Evolutionary conservation across 2,113 vertebrate genomes (phyloP).

Genomic region (Oncorhynchus masou): DNA sequence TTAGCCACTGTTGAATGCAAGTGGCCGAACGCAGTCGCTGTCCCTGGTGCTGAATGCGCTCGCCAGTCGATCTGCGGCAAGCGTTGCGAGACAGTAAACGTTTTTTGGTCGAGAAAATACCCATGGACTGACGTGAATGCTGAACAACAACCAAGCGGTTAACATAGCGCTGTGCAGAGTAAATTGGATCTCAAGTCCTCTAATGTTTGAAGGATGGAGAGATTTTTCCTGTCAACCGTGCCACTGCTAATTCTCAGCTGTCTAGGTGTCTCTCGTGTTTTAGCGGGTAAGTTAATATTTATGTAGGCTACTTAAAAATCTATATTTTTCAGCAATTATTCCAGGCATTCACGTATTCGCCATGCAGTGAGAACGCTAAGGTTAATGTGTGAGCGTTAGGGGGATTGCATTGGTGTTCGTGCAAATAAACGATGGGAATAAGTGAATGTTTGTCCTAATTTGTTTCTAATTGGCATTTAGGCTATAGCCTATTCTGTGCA

Average conservation of each 20-base stretch:
- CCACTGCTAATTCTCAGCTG: slow-evolving; percentile 66
- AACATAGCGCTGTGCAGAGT: slow-evolving; percentile 48
- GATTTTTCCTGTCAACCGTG: slow-evolving; percentile 43
- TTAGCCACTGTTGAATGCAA: slow-evolving; percentile 27
- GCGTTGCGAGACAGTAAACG: slow-evolving; percentile 10
- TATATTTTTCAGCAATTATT: neutral
- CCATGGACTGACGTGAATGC: slow-evolving; percentile 52
- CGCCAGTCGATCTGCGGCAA: slow-evolving; percentile 11
- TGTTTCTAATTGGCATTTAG: neutral
- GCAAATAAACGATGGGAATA: neutral
- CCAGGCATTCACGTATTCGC: neutral
- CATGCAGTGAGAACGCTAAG: neutral
- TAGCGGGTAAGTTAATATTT: slow-evolving; percentile 71
- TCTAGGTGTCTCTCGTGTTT: slow-evolving; percentile 63
- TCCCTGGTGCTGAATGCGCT: slow-evolving; percentile 28
- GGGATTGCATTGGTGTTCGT: slow-evolving; percentile 18
- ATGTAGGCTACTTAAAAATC: neutral
- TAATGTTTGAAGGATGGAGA: slow-evolving; percentile 68
- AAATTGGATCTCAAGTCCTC: slow-evolving; percentile 65
- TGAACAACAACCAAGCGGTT: slow-evolving; percentile 41
- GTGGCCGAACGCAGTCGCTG: slow-evolving; percentile 1
- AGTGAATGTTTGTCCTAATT: neutral
- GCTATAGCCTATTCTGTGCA: neutral
- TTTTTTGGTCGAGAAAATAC: slow-evolving; percentile 42
- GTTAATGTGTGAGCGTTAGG: neutral